phyloP scores from a whole-genome alignment of 2,888 invertebrate genomes.

The Phytoseiulus persimilis region DNA sequence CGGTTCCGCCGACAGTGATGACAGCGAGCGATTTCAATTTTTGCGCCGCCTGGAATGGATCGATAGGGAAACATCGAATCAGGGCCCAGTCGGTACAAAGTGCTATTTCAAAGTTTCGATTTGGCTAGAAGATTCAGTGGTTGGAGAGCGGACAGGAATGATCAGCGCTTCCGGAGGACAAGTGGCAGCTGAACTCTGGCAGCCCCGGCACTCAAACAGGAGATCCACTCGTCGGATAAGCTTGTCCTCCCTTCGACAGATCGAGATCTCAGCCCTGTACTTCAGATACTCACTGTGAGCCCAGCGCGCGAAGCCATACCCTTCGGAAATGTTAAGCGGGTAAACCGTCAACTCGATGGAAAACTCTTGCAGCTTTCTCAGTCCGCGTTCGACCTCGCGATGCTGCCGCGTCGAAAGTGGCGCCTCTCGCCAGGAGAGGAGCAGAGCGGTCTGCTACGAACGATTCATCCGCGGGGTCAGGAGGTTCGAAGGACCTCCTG shows the following conservation, averaged over 20 bases:
- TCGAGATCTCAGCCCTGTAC: background rate
- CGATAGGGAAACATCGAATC: background rate
- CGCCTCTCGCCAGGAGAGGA: background rate
- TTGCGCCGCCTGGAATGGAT: constrained; percentile 45
- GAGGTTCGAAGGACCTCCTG: background rate
- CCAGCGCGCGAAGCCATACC: background rate
- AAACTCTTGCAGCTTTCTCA: background rate
- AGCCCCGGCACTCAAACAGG: no score
- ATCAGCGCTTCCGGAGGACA: no score
- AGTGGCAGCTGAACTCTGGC: no score
- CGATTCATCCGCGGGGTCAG: background rate
- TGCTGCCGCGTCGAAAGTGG: background rate
- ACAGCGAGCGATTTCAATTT: constrained; percentile 62
- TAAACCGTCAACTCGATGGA: background rate
- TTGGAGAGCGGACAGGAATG: no score
- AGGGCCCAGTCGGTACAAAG: background rate
- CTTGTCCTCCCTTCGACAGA: background rate
- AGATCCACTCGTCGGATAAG: background rate
- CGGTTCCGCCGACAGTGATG: constrained; percentile 60
- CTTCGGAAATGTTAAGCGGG: background rate
- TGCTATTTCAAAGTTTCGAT: no score
- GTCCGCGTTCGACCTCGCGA: background rate
- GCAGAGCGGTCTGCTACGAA: background rate
- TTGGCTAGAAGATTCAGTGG: no score
- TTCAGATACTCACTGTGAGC: background rate